These are phyloP conservation scores for Sternotherus odoratus DNA, from an alignment of 2,797 vertebrate species.

Conservation along the genomic window DNA sequence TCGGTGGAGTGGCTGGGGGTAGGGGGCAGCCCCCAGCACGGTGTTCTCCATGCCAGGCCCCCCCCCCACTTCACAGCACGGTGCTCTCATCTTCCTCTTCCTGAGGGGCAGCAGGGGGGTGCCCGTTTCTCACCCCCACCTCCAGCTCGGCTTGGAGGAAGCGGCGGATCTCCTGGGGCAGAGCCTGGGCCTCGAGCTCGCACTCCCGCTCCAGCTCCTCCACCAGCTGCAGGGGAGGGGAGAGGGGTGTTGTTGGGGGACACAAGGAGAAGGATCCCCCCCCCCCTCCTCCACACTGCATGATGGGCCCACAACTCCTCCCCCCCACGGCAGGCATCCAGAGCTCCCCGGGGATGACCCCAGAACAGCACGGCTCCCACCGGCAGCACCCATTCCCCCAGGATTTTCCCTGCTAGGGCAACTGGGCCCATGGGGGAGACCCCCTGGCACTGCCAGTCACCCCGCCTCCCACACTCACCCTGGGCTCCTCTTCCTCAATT, in stretches of 20 bases:
- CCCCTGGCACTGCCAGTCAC: neutral
- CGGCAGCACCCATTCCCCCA: neutral
- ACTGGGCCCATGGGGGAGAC: rapidly evolving
- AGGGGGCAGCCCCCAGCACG: neutral
- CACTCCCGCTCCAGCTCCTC: slow-evolving; percentile 79
- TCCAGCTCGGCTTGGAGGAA: slow-evolving; percentile 83
- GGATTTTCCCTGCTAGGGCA: neutral
- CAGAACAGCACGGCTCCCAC: neutral
- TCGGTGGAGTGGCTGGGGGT: neutral
- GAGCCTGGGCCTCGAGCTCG: slow-evolving; percentile 75
- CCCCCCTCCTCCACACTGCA: neutral
- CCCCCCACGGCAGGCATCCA: neutral
- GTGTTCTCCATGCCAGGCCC: neutral
- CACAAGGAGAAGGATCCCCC: too few species aligned
- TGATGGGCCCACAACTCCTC: neutral
- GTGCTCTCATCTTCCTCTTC: slow-evolving; percentile 66
- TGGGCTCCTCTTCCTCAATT: slow-evolving; percentile 83
- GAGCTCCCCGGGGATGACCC: neutral
- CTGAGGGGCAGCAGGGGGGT: neutral
- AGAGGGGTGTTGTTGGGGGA: neutral
- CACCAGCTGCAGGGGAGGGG: slow-evolving; percentile 73
- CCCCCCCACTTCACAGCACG: slow-evolving; percentile 48
- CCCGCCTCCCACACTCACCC: slow-evolving; percentile 74
- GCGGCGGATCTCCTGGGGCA: slow-evolving; percentile 85
- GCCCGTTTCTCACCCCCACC: slow-evolving; percentile 74